Percentiles rank a stretch among this genome's conserved stretches.
These are phyloP conservation scores for Neuroscelio doddi DNA, from an alignment of 2,888 invertebrate species.

Conservation along the genomic window DNA sequence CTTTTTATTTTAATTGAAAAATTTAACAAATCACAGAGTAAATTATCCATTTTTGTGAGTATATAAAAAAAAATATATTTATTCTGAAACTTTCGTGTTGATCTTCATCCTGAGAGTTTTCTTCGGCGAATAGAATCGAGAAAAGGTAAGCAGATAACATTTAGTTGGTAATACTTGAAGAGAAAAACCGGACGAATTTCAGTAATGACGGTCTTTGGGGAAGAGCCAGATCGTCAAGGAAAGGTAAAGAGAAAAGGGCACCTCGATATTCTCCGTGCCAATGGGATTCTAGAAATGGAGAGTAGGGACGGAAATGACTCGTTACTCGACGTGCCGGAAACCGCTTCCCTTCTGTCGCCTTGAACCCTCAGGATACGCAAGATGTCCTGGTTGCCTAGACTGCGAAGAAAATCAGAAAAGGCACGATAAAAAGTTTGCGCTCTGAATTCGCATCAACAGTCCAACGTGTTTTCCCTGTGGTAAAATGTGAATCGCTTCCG, in stretches of 20 bases:
- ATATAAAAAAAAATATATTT: too few relatives aligned
- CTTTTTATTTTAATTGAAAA: too few relatives aligned
- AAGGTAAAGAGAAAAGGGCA: conserved; percentile 23
- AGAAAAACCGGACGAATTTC: conserved; percentile 40
- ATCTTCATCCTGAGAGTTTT: conserved; percentile 17
- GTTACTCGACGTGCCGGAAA: conserved; percentile 66
- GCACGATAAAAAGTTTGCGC: conserved; percentile 33
- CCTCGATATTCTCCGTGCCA: conserved; percentile 28
- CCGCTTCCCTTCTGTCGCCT: conserved; percentile 52
- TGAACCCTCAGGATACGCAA: conserved; percentile 28
- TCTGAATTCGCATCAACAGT: conserved; percentile 26
- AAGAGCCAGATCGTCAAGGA: conserved; percentile 1
- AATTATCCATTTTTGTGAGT: too few relatives aligned
- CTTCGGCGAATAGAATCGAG: conserved; percentile 9
- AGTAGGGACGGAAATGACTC: conserved; percentile 64
- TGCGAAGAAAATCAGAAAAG: conserved; percentile 18
- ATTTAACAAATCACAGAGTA: too few relatives aligned
- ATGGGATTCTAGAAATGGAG: conserved; percentile 21
- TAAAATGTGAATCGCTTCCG: conserved; percentile 34
- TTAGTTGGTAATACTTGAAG: conserved; percentile 53
- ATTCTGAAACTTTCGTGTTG: conserved; percentile 14
- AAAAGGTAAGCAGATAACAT: conserved; percentile 46
- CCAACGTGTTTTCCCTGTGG: conserved; percentile 19
- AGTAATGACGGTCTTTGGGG: conserved; percentile 35
- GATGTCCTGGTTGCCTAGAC: conserved; percentile 15